Base-by-base conservation (phyloP, 92 coral and sea anemone genomes). In the Phenganax subtilis region DNA sequence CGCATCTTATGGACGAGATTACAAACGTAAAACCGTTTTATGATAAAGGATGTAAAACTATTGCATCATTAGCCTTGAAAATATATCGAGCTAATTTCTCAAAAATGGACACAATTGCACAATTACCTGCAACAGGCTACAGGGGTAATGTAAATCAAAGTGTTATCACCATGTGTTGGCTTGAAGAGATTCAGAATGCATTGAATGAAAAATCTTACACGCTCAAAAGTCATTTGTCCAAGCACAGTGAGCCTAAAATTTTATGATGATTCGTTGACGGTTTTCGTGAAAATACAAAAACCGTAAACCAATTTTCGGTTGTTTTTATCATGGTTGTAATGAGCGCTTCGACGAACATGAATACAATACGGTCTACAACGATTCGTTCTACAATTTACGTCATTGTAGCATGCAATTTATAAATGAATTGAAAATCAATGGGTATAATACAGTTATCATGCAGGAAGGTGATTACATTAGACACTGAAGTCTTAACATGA, bases 141-240 rank as follows among this genome's bases (percentile, higher is more conserved):
- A 28, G 77, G 28, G 77, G 77, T 28, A 72, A 72, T 57, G 54
- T 72, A 57, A 72, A 72, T 72, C 77, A 72, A 55, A 72, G 77
- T 72, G 17, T 44, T 54, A 72, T 72, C n/a, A 55, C 77, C 28
- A 52, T 72, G 47, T 72, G 54, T 57, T 72, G 77, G 77, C 56
- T 72, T 28, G 47, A 55, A 47, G 54, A 72, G 28, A 72, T 72
- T 25, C 51, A 57, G 77, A 55, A 72, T 28, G 56, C 28, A 72
- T 72, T 72, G 56, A 44, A 27, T 17, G 47, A 57, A 27, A 20
- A 55, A 72, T 17, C 53, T 52, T 57, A 54, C 17, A 17, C n/a
- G 28, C 47, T 72, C 47, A 55, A 73, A 30, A 51, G 25, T 20
- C 25, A 20, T 20, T 20, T 20, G 25, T 20, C 25, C 25, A 20